These are phyloP conservation scores for Pardosa pseudoannulata DNA, from an alignment of 2,888 invertebrate species.

Conservation along the genomic window DNA sequence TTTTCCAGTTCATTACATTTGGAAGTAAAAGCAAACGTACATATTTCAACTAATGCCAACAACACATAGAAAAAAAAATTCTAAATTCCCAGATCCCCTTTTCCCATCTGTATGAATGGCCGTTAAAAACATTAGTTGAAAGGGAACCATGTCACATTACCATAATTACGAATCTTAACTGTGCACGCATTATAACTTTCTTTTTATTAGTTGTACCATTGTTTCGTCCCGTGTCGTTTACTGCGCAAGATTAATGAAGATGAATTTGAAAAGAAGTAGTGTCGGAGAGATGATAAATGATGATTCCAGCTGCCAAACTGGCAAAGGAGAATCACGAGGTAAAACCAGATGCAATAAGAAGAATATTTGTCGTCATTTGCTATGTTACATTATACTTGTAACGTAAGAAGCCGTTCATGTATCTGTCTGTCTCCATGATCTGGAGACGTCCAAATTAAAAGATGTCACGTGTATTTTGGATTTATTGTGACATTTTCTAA, in stretches of 20 bases:
- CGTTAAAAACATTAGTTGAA: slow-evolving; percentile 38
- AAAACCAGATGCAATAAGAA: slow-evolving; percentile 32
- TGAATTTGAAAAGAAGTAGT: slow-evolving; percentile 45
- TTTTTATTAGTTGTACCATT: slow-evolving; percentile 21
- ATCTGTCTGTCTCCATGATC: background rate
- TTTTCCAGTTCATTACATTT: background rate
- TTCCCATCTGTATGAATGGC: slow-evolving; percentile 27
- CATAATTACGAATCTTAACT: slow-evolving; percentile 57
- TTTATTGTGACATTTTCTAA: background rate
- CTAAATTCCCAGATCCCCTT: slow-evolving; percentile 4
- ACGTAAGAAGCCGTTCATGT: background rate
- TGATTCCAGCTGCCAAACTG: slow-evolving; percentile 22
- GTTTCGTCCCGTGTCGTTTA: slow-evolving; percentile 26
- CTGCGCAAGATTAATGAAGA: slow-evolving; percentile 52
- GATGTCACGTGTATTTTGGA: background rate
- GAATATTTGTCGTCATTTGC: slow-evolving; percentile 12
- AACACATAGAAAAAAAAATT: background rate
- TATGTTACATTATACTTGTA: slow-evolving; percentile 3
- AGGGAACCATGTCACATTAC: slow-evolving; percentile 51
- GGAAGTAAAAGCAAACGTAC: background rate
- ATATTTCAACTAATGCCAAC: background rate
- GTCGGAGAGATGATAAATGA: slow-evolving; percentile 47
- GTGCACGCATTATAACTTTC: slow-evolving; percentile 25
- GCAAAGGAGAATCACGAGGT: slow-evolving; percentile 17
- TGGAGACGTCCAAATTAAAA: background rate